phyloP scores from a whole-genome alignment of 2,797 vertebrate genomes.

The Aeoliscus strigatus region DNA sequence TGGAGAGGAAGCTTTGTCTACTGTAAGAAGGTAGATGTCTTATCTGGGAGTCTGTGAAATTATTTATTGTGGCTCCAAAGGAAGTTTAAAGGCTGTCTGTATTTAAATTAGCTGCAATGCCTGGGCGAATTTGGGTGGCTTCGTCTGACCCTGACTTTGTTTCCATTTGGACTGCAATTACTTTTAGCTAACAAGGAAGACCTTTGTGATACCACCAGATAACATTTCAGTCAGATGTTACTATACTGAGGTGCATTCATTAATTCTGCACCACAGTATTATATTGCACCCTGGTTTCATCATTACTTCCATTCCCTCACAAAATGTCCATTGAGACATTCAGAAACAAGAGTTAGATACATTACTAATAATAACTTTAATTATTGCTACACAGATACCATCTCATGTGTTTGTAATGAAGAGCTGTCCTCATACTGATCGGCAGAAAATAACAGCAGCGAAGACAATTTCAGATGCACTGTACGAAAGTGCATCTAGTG shows the following conservation, averaged over 20 bases:
- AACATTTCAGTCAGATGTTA: slow-evolving; percentile 29
- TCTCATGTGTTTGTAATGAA: slow-evolving; percentile 13
- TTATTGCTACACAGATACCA: slow-evolving; percentile 20
- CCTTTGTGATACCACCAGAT: slow-evolving; percentile 4
- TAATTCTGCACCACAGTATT: slow-evolving; percentile 1
- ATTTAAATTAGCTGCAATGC: slow-evolving; percentile 61
- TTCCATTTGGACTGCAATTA: slow-evolving; percentile 23
- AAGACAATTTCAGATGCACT: slow-evolving; percentile 28
- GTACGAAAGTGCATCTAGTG: slow-evolving; percentile 28
- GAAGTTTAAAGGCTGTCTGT: slow-evolving; percentile 65
- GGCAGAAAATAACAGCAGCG: slow-evolving; percentile 43
- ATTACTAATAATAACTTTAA: slow-evolving; percentile 20
- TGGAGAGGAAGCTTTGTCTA: slow-evolving; percentile 64
- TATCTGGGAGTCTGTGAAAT: slow-evolving; percentile 61
- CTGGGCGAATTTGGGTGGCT: slow-evolving; percentile 45
- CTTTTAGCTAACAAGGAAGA: slow-evolving; percentile 18
- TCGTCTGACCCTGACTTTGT: slow-evolving; percentile 40
- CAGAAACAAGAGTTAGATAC: slow-evolving; percentile 26
- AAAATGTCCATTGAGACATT: slow-evolving; percentile 20
- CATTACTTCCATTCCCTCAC: slow-evolving; percentile 15
- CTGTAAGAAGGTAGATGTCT: slow-evolving; percentile 65
- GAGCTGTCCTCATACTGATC: slow-evolving; percentile 27
- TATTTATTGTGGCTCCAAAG: slow-evolving; percentile 59
- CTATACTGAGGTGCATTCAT: slow-evolving; percentile 20
- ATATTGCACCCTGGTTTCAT: slow-evolving; percentile 44